Percentiles rank a stretch among this genome's conserved stretches.
phyloP scores from a whole-genome alignment of 2,888 invertebrate genomes.

The Hydropsyche betteni region DNA sequence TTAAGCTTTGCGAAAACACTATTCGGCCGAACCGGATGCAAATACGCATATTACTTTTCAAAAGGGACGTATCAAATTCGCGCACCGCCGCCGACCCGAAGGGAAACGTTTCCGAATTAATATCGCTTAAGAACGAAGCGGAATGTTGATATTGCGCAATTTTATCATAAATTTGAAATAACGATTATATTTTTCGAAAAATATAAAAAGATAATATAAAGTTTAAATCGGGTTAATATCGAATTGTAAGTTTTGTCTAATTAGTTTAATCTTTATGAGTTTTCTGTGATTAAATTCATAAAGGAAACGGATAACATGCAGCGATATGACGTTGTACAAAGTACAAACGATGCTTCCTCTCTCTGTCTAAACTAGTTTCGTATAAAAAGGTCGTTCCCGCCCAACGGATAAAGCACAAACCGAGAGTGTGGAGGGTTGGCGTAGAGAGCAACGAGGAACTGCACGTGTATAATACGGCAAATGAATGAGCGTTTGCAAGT shows the following conservation, averaged over 20 bases:
- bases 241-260: too few species aligned
- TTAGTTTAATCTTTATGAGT: too few species aligned
- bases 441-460: not conserved
- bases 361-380: not conserved
- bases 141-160: too few species aligned
- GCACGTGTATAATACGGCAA: slow-evolving; percentile 33
- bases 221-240: too few species aligned
- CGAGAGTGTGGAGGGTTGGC: not conserved
- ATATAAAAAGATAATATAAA: too few species aligned
- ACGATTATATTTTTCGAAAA: too few species aligned
- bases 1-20: slow-evolving; percentile 22
- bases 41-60: slow-evolving; percentile 29
- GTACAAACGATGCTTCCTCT: not conserved
- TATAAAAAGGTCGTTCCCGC: slow-evolving; percentile 24
- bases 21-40: slow-evolving; percentile 19
- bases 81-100: not conserved
- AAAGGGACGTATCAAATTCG: slow-evolving; percentile 27
- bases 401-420: slow-evolving; percentile 21
- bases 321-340: not conserved
- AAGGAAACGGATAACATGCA: not conserved
- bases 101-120: slow-evolving; percentile 12
- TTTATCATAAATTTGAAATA: too few species aligned
- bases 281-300: too few species aligned
- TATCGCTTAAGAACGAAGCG: not conserved
- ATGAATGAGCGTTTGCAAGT: slow-evolving; percentile 43